Evolutionary conservation across 2,113 vertebrate species (phyloP).

Genomic region (Myotis brandtii): DNA sequence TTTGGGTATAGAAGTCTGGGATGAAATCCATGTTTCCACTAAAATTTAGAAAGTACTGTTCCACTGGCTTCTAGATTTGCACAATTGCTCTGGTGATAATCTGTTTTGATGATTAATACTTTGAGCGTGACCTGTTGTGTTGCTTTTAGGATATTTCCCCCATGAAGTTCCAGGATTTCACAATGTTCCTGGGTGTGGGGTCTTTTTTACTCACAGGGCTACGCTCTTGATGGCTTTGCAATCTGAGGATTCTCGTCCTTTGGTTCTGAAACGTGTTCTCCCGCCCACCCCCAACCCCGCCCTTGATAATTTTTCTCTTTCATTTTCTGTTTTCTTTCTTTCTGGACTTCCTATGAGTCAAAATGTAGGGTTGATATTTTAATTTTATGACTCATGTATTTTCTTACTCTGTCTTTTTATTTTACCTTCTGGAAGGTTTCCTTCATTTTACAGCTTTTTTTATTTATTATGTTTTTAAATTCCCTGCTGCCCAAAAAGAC

Average conservation of each 20-base stretch:
- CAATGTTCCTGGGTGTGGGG: not conserved
- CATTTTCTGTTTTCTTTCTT: not conserved
- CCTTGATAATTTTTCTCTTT: not conserved
- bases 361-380: not conserved
- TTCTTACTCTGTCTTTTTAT: not conserved
- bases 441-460: not conserved
- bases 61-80: not conserved
- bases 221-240: not conserved
- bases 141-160: not conserved
- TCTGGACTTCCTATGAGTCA: not conserved
- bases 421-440: slow-evolving; percentile 13
- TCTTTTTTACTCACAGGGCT: not conserved
- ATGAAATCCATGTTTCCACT: not conserved
- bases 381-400: not conserved
- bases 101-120: not conserved
- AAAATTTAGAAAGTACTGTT: not conserved
- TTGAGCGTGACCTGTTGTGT: not conserved
- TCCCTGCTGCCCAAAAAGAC: not conserved
- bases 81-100: not conserved
- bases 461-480: not conserved
- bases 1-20: not conserved
- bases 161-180: not conserved
- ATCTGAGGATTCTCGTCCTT: not conserved
- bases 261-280: not conserved
- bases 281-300: rapidly evolving